phyloP scores from a whole-genome alignment of 2,797 vertebrate species.

The Prionace glauca region DNA sequence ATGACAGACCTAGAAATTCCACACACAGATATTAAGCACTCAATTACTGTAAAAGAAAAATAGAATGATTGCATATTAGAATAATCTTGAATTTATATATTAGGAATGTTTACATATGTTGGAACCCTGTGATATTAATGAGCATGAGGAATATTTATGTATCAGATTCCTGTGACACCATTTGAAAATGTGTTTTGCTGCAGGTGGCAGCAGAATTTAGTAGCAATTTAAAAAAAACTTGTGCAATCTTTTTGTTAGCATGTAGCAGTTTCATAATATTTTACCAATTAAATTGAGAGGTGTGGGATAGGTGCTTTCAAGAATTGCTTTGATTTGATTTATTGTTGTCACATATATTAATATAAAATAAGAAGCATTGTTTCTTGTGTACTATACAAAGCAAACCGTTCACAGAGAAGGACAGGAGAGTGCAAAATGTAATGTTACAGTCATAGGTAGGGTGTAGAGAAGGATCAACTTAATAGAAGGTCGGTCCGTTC shows the following conservation, averaged over 20 bases:
- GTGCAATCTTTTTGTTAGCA: no score
- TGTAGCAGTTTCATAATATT: no score
- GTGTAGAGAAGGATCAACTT: no score
- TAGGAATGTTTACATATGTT: background rate
- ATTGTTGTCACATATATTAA: no score
- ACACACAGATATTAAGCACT: background rate
- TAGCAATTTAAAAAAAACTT: background rate
- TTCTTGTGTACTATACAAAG: no score
- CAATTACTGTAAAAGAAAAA: background rate
- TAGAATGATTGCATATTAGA: background rate
- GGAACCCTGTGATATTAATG: background rate
- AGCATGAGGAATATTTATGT: background rate
- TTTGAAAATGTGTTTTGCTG: background rate
- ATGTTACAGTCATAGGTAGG: no score
- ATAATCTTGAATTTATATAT: background rate
- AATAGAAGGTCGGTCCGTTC: no score
- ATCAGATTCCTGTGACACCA: background rate
- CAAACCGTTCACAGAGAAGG: no score
- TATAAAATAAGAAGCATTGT: no score
- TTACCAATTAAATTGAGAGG: no score
- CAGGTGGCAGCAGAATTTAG: background rate
- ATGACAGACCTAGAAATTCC: background rate
- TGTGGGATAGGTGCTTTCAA: background rate
- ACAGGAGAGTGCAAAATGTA: no score
- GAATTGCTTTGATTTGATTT: no score